These are phyloP conservation scores for Aotus griseimembra DNA, from an alignment of 2,797 vertebrate species.

Conservation along the genomic window DNA sequence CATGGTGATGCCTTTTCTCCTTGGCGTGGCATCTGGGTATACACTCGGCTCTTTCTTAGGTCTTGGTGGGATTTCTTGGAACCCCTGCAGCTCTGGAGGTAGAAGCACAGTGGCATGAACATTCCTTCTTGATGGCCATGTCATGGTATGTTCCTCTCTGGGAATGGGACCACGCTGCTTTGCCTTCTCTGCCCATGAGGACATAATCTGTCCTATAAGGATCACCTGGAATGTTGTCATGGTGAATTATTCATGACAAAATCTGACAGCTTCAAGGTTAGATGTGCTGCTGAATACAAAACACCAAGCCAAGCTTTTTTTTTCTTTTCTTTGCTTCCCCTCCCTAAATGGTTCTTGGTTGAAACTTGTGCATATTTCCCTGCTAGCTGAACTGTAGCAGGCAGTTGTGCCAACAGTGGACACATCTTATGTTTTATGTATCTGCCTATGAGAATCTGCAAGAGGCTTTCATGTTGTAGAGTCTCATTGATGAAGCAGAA, in stretches of 20 bases:
- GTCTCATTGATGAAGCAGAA: neutral
- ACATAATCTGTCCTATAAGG: constrained; percentile 76
- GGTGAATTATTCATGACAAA: constrained; percentile 81
- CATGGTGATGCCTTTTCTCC: neutral
- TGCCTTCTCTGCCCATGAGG: constrained; percentile 75
- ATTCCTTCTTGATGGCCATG: constrained; percentile 76
- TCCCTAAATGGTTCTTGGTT: neutral
- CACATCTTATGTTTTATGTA: neutral
- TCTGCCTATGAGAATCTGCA: neutral
- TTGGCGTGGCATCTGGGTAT: neutral
- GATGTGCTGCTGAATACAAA: constrained; percentile 66
- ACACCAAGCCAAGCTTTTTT: neutral
- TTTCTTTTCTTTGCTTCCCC: neutral
- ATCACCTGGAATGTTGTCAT: constrained; percentile 76
- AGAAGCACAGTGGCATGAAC: neutral
- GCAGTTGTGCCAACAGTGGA: neutral
- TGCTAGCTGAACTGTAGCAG: neutral
- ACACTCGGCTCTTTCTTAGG: neutral
- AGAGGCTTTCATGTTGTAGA: neutral
- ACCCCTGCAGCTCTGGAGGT: neutral
- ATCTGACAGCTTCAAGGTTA: constrained; percentile 82
- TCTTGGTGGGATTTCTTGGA: neutral
- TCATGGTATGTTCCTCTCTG: constrained; percentile 60
- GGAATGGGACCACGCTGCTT: constrained; percentile 62
- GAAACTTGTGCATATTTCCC: neutral